phyloP scores from a whole-genome alignment of 2,113 vertebrate species.

The Oostethus manadensis region DNA sequence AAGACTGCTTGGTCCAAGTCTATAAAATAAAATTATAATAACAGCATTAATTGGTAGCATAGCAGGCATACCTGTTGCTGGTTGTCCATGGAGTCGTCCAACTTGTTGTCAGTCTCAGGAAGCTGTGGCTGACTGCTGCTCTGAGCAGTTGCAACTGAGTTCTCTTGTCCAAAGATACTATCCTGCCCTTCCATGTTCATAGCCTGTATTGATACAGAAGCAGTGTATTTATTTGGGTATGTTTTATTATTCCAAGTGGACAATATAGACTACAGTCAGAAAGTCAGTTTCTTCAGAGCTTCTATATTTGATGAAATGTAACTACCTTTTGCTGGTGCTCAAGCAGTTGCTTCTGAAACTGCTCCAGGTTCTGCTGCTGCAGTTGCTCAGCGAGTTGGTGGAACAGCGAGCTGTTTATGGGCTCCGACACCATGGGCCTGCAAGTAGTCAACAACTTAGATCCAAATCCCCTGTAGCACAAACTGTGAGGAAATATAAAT shows the following conservation, averaged over 20 bases:
- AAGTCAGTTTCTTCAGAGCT: background rate
- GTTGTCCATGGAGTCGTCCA: constrained; percentile 93
- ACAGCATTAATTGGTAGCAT: background rate
- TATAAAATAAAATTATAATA: background rate
- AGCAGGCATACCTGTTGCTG: constrained; percentile 81
- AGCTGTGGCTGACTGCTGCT: constrained; percentile 85
- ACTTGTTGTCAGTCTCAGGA: constrained; percentile 80
- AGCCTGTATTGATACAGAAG: constrained; percentile 39
- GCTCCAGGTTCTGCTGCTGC: constrained; percentile 95
- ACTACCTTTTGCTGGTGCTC: constrained; percentile 85
- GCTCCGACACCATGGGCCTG: constrained; percentile 91
- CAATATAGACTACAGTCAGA: background rate
- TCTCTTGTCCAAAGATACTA: constrained; percentile 86
- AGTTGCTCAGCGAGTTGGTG: constrained; percentile 96
- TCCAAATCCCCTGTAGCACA: background rate
- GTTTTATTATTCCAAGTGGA: background rate
- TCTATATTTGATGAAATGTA: background rate
- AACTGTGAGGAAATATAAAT: background rate
- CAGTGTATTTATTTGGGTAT: background rate
- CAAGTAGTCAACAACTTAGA: constrained; percentile 10
- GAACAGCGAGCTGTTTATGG: constrained; percentile 95
- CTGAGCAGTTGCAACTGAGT: constrained; percentile 79
- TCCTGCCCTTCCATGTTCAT: constrained; percentile 82
- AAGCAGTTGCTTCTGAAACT: constrained; percentile 92
- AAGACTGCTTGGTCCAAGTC: background rate